These are phyloP conservation scores for Melikaiella ostensackeni DNA, from an alignment of 2,888 invertebrate species.

Conservation along the genomic window DNA sequence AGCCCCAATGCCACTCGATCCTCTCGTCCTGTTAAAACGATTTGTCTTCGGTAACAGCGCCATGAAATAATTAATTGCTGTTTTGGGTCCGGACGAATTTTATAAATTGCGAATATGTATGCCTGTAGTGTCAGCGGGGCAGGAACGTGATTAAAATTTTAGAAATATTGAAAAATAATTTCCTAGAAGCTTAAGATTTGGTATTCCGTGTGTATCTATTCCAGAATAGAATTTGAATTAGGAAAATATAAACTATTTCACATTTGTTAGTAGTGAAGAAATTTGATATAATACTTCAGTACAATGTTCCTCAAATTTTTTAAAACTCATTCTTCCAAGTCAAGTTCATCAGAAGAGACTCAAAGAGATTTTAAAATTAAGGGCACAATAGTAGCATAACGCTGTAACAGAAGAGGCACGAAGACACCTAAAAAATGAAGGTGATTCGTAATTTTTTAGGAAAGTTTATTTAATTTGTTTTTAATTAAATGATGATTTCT, in stretches of 20 bases:
- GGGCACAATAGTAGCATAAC: neutral
- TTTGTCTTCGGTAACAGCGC: constrained; percentile 20
- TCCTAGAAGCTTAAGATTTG: neutral
- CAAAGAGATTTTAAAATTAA: neutral
- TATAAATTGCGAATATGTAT: constrained; percentile 16
- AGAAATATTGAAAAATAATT: neutral
- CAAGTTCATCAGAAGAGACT: too few species aligned
- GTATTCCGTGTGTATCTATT: too few species aligned
- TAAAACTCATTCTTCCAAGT: too few species aligned
- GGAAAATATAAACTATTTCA: too few species aligned
- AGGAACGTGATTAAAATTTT: constrained; percentile 13
- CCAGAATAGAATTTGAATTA: too few species aligned
- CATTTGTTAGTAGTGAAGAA: too few species aligned
- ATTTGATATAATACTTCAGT: too few species aligned
- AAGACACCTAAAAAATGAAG: neutral
- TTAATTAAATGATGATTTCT: neutral
- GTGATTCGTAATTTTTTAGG: neutral
- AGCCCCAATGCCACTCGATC: constrained; percentile 5
- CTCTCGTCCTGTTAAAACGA: constrained; percentile 7
- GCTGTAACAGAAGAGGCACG: neutral
- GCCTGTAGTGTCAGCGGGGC: neutral
- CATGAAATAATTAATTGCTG: constrained; percentile 30
- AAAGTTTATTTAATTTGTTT: neutral
- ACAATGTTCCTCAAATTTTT: too few species aligned
- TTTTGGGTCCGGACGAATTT: constrained; percentile 10